Base-by-base conservation (phyloP, 2,797 vertebrate genomes). In the Fundulus diaphanus region DNA sequence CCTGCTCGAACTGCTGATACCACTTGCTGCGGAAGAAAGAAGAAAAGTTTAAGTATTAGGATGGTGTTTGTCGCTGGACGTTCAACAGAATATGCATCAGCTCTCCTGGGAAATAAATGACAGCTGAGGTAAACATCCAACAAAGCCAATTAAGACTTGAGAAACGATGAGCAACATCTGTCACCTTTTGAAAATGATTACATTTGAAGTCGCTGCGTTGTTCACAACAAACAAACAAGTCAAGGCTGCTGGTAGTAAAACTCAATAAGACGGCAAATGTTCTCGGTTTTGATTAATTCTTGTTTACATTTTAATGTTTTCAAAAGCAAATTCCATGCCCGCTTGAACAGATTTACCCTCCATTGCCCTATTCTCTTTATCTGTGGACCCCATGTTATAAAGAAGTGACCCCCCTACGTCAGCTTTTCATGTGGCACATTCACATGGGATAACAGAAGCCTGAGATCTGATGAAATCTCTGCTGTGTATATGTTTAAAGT, bases 1-100 rank as follows among this genome's bases (percentile, higher is more conserved):
- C 98, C 98, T 82, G 96, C 95, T 89, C 98, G 97, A 90, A 99
- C 96, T 75, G 98, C 98, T 87, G 96, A 96, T 87, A 97, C 97
- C 94, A 99, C 96, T 95, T 99, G 97, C 98, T 99, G 96, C 79
- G 94, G 92, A 1, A 35, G n/a, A 88, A 48, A 74, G 72, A 31
- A 11, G 27, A 0, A 33, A 68, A 63, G 16, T 86, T 68, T 73
- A 57, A 52, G 70, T 11, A 9, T 72, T 49, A 72, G 11, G 16
- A 18, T 22, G 8, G 7, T 1, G 27, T 66, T 1, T 54, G 51
- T 80, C 76, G 20, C 33, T 18, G 57, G 72, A 48, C 76, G 18
- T 40, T 67, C 46, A 69, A 48, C 51, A 24, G 20, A 40, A 74
- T 56, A 70, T 54, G 51, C 54, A 76, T 74, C 73, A 65, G 0